phyloP scores from a whole-genome alignment of 2,888 invertebrate species.

The Epirrita christyi region DNA sequence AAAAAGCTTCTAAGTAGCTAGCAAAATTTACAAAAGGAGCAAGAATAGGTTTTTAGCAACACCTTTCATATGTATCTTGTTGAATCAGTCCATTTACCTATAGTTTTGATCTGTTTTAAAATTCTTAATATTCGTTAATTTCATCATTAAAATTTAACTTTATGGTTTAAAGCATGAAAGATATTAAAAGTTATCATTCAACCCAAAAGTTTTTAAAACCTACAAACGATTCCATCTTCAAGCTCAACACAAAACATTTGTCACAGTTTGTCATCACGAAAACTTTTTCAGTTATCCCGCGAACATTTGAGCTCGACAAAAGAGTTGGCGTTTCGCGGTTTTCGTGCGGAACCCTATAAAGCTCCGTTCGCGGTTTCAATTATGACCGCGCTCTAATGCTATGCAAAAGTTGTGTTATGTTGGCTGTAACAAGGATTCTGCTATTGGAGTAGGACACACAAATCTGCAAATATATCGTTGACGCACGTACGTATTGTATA shows the following conservation, averaged over 20 bases:
- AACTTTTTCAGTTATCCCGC: conserved; percentile 32
- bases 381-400: conserved; percentile 54
- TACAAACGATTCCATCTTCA: conserved; percentile 19
- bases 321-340: conserved; percentile 30
- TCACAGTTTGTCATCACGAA: conserved; percentile 28
- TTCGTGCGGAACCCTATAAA: conserved; percentile 23
- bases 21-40: no score
- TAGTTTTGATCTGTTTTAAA: no score
- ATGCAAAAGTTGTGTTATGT: conserved; percentile 52
- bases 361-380: conserved; percentile 48
- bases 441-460: conserved; percentile 6
- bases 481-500: no score
- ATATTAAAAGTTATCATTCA: conserved; percentile 3
- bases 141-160: no score
- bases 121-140: no score
- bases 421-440: conserved; percentile 32
- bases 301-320: conserved; percentile 23
- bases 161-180: no score
- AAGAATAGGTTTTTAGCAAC: no score
- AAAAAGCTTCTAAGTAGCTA: no score
- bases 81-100: no score
- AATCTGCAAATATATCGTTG: no score
- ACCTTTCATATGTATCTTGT: no score
- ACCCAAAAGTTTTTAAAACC: conserved; percentile 10
- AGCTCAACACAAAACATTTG: conserved; percentile 27